phyloP scores from a whole-genome alignment of 2,797 vertebrate genomes.

The Sebastes nivosus region DNA sequence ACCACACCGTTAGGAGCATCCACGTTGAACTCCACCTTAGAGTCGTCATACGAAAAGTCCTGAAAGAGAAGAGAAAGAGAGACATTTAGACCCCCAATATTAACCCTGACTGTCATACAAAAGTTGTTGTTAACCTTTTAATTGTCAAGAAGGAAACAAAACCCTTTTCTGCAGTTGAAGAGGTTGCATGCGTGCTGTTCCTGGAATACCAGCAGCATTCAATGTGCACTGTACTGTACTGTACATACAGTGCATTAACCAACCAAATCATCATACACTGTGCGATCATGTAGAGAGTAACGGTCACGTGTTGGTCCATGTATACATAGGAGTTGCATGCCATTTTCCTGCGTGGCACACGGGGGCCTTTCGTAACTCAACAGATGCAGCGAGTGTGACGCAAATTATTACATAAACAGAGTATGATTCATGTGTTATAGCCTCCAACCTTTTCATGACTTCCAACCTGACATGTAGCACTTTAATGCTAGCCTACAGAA shows the following conservation, averaged over 20 bases:
- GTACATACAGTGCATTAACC: slow-evolving; percentile 29
- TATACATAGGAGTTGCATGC: slow-evolving; percentile 16
- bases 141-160: background rate
- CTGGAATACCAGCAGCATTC: slow-evolving; percentile 19
- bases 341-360: slow-evolving; percentile 39
- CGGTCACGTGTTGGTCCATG: slow-evolving; percentile 46
- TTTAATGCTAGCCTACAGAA: background rate
- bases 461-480: slow-evolving; percentile 10
- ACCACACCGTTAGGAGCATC: slow-evolving; percentile 96
- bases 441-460: slow-evolving; percentile 34
- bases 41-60: slow-evolving; percentile 96
- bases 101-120: background rate
- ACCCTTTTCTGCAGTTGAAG: background rate
- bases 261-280: slow-evolving; percentile 12
- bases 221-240: background rate
- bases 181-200: slow-evolving; percentile 1
- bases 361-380: slow-evolving; percentile 50
- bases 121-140: background rate
- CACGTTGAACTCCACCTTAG: slow-evolving; percentile 92
- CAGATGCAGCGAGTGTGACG: slow-evolving; percentile 69
- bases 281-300: slow-evolving; percentile 48
- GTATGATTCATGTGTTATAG: slow-evolving; percentile 19
- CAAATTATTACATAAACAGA: slow-evolving; percentile 70
- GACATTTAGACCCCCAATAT: background rate
- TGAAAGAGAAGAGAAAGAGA: slow-evolving; percentile 51